Evolutionary conservation across 1,140 invertebrate genomes (phyloP).

Genomic region (Dinothrombium tinctorium): DNA sequence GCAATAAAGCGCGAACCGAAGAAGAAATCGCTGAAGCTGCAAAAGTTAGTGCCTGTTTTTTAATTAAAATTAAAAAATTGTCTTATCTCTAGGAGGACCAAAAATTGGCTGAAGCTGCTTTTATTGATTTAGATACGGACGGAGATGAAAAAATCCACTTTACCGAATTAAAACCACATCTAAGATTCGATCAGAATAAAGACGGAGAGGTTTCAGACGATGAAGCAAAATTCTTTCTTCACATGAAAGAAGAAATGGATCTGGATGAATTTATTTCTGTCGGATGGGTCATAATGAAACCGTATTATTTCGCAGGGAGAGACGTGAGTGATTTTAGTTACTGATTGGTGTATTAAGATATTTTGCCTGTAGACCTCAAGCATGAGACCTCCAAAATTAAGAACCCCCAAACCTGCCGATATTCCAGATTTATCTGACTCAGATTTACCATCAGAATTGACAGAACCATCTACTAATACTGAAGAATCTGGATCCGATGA

Average conservation of each 20-base stretch:
- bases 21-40: constrained; percentile 15
- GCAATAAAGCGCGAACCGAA: constrained; percentile 16
- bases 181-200: constrained; percentile 60
- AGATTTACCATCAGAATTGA: not conserved
- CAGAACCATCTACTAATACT: not conserved
- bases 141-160: constrained; percentile 41
- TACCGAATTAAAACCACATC: constrained; percentile 46
- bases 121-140: constrained; percentile 48
- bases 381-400: no score
- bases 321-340: constrained; percentile 10
- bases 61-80: no score
- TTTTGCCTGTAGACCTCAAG: no score
- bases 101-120: constrained; percentile 38
- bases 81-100: no score
- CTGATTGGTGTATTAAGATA: not conserved
- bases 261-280: constrained; percentile 38
- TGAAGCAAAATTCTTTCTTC: constrained; percentile 55
- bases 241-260: constrained; percentile 38
- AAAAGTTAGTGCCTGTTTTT: no score
- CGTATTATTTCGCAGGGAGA: constrained; percentile 42
- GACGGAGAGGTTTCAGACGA: constrained; percentile 65
- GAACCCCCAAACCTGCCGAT: no score
- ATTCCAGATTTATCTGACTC: not conserved
- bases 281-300: constrained; percentile 51
- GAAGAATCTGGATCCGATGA: not conserved